Evolutionary conservation across 2,888 invertebrate species (phyloP), one percentile per base, ranked within the genome.

Genomic region (Apantesis nais): DNA sequence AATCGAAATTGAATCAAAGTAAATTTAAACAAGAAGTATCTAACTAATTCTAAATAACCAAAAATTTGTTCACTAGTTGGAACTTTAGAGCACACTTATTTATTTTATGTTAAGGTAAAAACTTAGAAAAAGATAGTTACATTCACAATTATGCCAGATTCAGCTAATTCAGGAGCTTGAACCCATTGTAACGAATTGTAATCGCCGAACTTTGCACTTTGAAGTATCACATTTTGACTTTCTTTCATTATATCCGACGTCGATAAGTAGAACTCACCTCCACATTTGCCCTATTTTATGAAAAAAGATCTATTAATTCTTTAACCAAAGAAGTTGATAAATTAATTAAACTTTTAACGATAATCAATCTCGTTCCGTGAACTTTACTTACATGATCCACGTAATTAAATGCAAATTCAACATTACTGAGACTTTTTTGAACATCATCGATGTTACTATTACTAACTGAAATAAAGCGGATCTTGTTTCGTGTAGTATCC

Each of bases 211-310:
- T 78, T 71, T 4, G 80, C 71, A 11, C 76, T 74, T 76, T 89
- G 86, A 4, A 86, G 67, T 75, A 62, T 34, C n/a, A 75, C 41
- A 71, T 72, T 68, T 74, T 85, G 74, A 37, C 39, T 71, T 11
- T 71, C 62, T 58, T 34, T 48, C 29, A 25, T 29, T n/a, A 8
- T 55, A 39, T 25, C 19, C 25, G 25, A 39, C 37, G 25, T 39
- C 3, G 66, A 2, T 39, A 55, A 39, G 37, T 39, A 55, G 39
- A 55, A 55, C 65, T 87, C 83, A 19, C 84, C 86, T 41, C 85
- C 87, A 82, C 78, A 83, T 31, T 67, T 63, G 41, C 83, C 83
- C 87, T 88, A 63, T n/a, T 48, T 19, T 12, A 48, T 8, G 22
- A 34, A 22, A n/a, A 9, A 5, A 0, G 2, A 3, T 29, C 25